phyloP scores from a whole-genome alignment of 2,888 invertebrate genomes.

The Synanthedon formicaeformis region DNA sequence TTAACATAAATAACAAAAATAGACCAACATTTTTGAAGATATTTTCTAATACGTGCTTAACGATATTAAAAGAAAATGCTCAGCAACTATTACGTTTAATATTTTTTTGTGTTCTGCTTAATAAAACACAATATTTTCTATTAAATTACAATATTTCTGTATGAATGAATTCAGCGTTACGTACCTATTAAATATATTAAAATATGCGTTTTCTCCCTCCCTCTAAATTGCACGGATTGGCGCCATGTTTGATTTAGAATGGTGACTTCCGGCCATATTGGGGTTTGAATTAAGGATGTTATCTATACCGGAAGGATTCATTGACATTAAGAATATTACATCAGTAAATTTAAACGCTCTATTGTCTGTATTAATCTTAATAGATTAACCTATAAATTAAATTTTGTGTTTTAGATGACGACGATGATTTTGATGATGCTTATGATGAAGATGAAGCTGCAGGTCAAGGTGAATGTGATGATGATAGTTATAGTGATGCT shows the following conservation, averaged over 20 bases:
- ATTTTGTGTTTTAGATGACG: no score
- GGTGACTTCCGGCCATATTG: constrained; percentile 52
- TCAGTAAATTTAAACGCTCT: constrained; percentile 34
- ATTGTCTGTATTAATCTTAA: no score
- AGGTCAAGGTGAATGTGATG: no score
- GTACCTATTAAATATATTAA: constrained; percentile 34
- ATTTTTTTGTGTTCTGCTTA: background rate
- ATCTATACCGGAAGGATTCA: constrained; percentile 35
- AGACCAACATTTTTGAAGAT: no score
- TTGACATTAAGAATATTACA: constrained; percentile 44
- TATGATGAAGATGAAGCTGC: background rate
- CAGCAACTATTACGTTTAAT: no score
- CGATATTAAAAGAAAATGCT: no score
- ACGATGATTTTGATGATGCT: no score
- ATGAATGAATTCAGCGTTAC: constrained; percentile 25
- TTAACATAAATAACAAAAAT: no score
- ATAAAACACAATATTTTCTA: background rate
- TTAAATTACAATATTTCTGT: background rate
- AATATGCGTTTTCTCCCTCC: constrained; percentile 42
- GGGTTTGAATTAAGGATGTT: constrained; percentile 47
- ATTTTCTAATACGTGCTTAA: no score
- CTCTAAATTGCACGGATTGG: constrained; percentile 33
- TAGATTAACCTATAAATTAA: no score
- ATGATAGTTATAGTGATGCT: no score
- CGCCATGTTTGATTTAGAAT: constrained; percentile 64